Base-by-base conservation (phyloP, 2,888 invertebrate genomes). In the Melitaea athalia region DNA sequence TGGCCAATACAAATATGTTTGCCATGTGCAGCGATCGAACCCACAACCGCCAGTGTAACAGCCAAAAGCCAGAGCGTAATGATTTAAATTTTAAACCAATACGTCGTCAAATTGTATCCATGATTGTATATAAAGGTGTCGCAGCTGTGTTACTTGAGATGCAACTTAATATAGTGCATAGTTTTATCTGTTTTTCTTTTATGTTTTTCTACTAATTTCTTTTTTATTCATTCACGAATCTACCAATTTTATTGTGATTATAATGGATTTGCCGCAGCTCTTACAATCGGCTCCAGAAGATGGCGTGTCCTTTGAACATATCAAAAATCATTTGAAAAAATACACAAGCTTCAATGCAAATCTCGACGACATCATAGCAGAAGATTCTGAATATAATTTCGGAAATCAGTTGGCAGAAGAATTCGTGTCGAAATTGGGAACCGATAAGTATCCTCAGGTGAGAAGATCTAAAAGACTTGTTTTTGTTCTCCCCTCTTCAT, bases 301-400 rank as follows among this genome's bases (percentile, higher is more conserved):
- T 59, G 75, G 72, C 8, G 88, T 98, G 0, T 94, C 93, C 0
- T 88, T 96, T 0, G 94, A 95, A 1, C 94, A 95, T 76, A 95
- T 99, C 0, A 95, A 96, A 78, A 93, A 93, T 67, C 95, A 95
- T 78, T 93, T 97, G 72, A 93, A 94, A 74, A 94, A 93, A 81
- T 85, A 87, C 64, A 83, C 85, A 3, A 83, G 81, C 53, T 83
- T 86, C 1, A 78, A 85, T 63, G 94, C 94, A 0, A 95, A 96
- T 75, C 80, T 95, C 8, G 95, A 96, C 63, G 96, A 97, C 68
- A 95, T 98, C 57, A 94, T 98, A 74, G 96, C 97, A 0, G 96
- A 96, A 78, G 97, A 98, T 78, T 97, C 98, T 0, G 98, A 98
- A 78, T 99, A 97, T 82, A 98, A 98, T 87, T 96, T 97, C 77